Evolutionary conservation across 2,113 vertebrate genomes (phyloP).

Genomic region (Malurus elegans): DNA sequence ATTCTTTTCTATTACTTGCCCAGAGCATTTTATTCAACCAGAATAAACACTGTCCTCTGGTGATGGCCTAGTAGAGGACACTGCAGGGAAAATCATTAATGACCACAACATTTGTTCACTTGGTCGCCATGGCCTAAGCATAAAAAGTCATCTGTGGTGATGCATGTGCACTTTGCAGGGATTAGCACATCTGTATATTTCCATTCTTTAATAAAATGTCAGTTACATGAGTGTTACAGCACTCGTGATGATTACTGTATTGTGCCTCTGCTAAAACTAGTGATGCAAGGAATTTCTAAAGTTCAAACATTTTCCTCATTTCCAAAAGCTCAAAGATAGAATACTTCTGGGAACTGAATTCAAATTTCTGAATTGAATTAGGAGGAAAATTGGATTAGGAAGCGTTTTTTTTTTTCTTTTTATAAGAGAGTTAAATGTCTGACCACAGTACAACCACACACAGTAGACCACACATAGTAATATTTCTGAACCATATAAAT

Average conservation of each 20-base stretch:
- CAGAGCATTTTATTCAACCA: slow-evolving; percentile 28
- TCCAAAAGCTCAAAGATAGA: slow-evolving; percentile 52
- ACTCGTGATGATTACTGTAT: slow-evolving; percentile 52
- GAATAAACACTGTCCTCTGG: slow-evolving; percentile 33
- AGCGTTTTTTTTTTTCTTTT: background rate
- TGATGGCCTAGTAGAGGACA: background rate
- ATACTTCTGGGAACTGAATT: slow-evolving; percentile 64
- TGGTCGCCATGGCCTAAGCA: slow-evolving; percentile 16
- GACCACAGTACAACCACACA: background rate
- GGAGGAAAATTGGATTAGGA: slow-evolving; percentile 28
- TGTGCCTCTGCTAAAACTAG: slow-evolving; percentile 42
- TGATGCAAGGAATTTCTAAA: slow-evolving; percentile 51
- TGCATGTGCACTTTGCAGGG: slow-evolving; percentile 18
- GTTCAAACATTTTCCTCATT: slow-evolving; percentile 46
- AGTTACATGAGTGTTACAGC: slow-evolving; percentile 36
- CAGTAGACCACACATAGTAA: background rate
- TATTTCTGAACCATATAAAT: background rate
- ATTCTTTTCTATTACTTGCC: slow-evolving; percentile 5
- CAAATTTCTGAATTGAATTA: slow-evolving; percentile 51
- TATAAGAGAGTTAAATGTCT: background rate
- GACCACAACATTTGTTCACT: background rate
- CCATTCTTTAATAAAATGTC: slow-evolving; percentile 28
- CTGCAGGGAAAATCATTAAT: slow-evolving; percentile 40
- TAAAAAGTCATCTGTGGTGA: slow-evolving; percentile 23
- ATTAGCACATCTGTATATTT: slow-evolving; percentile 23